A percentile compares a stretch with the other conserved stretches of the same genome.
Conservation (phyloP, 2,797 vertebrate species). For the Myotis vivesi region DNA sequence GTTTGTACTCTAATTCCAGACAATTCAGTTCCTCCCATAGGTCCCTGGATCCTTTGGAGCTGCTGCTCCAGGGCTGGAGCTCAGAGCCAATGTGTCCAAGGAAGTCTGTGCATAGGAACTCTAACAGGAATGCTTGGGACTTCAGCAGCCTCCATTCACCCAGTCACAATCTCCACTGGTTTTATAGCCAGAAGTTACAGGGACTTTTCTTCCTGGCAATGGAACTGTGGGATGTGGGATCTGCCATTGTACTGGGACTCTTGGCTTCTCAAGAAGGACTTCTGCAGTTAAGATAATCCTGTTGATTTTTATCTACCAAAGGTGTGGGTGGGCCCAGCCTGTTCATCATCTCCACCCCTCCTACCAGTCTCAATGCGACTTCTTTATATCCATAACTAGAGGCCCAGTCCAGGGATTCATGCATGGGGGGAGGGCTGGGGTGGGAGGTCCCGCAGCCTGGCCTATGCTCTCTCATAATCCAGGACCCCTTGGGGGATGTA, state of each 20-base stretch:
- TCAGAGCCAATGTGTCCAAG: neutral
- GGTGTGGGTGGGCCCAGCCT: neutral
- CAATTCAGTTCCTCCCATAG: neutral
- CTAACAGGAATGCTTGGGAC: neutral
- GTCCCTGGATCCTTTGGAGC: neutral
- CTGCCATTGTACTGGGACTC: neutral
- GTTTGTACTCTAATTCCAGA: neutral
- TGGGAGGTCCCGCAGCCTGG: no score
- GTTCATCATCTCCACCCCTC: neutral
- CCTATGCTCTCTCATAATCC: no score
- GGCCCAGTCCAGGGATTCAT: no score
- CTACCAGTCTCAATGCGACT: no score
- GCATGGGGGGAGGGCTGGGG: no score
- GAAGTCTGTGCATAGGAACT: neutral
- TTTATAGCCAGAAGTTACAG: neutral
- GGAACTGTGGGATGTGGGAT: neutral
- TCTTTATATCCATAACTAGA: neutral
- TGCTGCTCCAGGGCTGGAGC: neutral
- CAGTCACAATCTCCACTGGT: neutral
- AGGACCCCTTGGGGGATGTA: no score
- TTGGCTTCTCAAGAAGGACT: neutral
- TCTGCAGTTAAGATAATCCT: neutral
- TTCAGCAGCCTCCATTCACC: neutral
- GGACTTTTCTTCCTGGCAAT: neutral
- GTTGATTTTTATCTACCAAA: neutral